These are phyloP conservation scores for Tortricodes alternella DNA, from an alignment of 2,888 invertebrate genomes.

Conservation along the genomic window DNA sequence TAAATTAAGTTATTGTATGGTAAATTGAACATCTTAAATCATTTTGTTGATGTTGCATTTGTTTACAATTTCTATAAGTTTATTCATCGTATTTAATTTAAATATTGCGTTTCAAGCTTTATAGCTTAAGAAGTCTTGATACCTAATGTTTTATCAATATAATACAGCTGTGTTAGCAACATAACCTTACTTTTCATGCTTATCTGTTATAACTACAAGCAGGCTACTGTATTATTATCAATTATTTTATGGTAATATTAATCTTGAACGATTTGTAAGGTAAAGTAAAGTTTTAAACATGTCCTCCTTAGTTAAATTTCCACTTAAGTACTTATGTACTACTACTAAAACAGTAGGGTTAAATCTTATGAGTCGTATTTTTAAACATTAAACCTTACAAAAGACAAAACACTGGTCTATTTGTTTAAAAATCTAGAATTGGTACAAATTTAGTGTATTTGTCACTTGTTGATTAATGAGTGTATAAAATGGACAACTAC, in stretches of 20 bases:
- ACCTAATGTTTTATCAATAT: background rate
- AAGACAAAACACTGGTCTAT: too few relatives aligned
- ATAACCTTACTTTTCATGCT: constrained; percentile 18
- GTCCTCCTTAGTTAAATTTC: background rate
- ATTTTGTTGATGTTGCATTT: background rate
- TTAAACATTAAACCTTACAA: too few relatives aligned
- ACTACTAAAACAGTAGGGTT: too few relatives aligned
- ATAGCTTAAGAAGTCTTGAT: background rate
- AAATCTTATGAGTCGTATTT: too few relatives aligned
- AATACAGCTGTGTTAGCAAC: background rate
- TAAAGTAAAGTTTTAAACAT: too few relatives aligned
- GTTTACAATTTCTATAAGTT: background rate
- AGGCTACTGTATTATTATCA: background rate
- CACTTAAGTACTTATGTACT: too few relatives aligned
- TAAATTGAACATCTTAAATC: background rate
- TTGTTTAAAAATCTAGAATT: too few relatives aligned
- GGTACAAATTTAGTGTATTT: too few relatives aligned
- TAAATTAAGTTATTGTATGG: background rate
- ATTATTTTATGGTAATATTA: background rate
- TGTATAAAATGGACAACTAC: too few relatives aligned
- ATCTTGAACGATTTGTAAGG: background rate
- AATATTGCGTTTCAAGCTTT: background rate
- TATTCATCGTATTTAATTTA: background rate
- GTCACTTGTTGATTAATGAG: too few relatives aligned
- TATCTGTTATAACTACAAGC: constrained; percentile 9